Evolutionary conservation across 92 coral and sea anemone genomes (phyloP), one percentile per base, ranked within the genome.

Genomic region (Hydrozoanthus gracilis): DNA sequence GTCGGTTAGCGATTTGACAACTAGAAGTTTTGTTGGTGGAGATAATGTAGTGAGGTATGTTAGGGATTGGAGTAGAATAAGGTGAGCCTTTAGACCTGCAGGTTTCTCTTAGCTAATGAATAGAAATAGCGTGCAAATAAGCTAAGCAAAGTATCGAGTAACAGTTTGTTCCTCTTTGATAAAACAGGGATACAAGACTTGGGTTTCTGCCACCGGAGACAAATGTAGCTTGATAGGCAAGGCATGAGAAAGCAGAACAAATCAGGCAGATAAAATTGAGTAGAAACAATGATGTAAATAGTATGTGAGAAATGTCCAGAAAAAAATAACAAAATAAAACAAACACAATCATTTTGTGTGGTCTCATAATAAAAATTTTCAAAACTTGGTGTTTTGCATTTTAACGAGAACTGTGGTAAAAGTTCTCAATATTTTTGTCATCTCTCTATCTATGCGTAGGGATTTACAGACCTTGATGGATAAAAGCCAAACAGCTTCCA

Each of bases 161-260:
- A 3, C 6, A 46, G 3, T 18, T 51, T 9, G 8, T 12, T 52
- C 4, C 44, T 76, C 45, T 52, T 76, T 27, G 13, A 51, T n/a
- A 50, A 75, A 54, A 76, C 67, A 76, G 82, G 82, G 82, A 76
- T 54, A 9, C 82, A 76, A 76, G 82, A 54, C 58, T 76, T 52
- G 82, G 82, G 27, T 76, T 76, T 52, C 82, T 66, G 5, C 66
- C 82, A 10, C 66, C 66, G 15, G 82, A 76, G 18, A 12, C 82
- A 76, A 49, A 18, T 14, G 12, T 52, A 76, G 82, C 65, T 44
- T 54, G 65, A 13, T 76, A 76, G 82, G 54, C 48, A 51, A 49
- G 78, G 39, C 39, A 27, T 27, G 39, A 27, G 39, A 27, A 2
- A 60, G 11, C 14, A 60, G n/a, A 4, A 10, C 14, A 67, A 18